Conservation (phyloP, 2,888 invertebrate species). For the Lymantria monacha region DNA sequence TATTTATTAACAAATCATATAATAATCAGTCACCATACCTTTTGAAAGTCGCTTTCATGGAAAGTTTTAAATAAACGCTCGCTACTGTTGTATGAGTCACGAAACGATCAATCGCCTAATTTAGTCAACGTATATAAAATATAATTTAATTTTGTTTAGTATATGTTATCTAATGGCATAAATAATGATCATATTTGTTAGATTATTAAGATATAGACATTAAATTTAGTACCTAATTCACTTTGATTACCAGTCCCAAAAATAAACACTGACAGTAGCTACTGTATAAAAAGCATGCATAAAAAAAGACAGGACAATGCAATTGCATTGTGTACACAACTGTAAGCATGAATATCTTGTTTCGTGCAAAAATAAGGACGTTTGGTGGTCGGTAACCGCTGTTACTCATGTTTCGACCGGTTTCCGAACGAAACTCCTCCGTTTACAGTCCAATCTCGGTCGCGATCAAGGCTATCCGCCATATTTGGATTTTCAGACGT, state of each 20-base stretch:
- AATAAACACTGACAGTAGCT: slow-evolving; percentile 12
- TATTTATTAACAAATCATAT: too few species aligned
- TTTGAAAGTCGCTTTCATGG: too few species aligned
- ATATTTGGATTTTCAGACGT: slow-evolving; percentile 41
- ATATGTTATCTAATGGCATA: too few species aligned
- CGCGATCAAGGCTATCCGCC: slow-evolving; percentile 43
- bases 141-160: too few species aligned
- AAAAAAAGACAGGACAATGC: slow-evolving; percentile 33
- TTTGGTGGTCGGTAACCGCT: slow-evolving; percentile 41
- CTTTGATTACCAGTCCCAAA: not conserved
- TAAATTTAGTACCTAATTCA: not conserved
- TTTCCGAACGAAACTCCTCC: slow-evolving; percentile 45
- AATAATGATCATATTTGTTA: too few species aligned
- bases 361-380: slow-evolving; percentile 63
- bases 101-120: too few species aligned
- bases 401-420: slow-evolving; percentile 61
- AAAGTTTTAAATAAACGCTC: too few species aligned
- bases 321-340: slow-evolving; percentile 45
- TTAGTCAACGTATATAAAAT: too few species aligned
- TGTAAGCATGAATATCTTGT: slow-evolving; percentile 52
- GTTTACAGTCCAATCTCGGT: slow-evolving; percentile 41
- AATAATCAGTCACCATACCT: too few species aligned
- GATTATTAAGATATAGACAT: not conserved
- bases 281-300: slow-evolving; percentile 16
- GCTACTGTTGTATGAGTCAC: too few species aligned